phyloP scores from a whole-genome alignment of 2,113 vertebrate species.

The Prochilodus magdalenae region DNA sequence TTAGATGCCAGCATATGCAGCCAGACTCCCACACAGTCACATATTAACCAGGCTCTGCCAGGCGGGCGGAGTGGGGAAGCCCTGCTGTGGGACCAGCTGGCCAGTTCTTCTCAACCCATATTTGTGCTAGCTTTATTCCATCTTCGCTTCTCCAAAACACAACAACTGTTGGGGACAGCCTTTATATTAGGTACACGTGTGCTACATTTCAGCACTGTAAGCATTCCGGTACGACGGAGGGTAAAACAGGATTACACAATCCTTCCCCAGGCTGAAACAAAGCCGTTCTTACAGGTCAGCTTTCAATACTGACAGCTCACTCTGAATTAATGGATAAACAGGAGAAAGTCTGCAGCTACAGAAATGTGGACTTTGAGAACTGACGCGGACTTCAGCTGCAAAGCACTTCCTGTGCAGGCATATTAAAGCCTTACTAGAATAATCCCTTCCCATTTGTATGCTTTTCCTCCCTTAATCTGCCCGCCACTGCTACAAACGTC shows the following conservation, averaged over 20 bases:
- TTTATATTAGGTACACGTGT: not conserved
- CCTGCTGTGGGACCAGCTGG: slow-evolving; percentile 28
- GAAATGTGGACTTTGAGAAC: not conserved
- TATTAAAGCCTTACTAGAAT: slow-evolving; percentile 19
- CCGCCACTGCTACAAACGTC: slow-evolving; percentile 26
- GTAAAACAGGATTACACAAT: not conserved
- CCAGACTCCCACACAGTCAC: slow-evolving; percentile 19
- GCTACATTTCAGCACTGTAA: not conserved
- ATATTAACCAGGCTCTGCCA: slow-evolving; percentile 4
- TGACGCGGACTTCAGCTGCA: too few species aligned
- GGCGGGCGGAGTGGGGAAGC: not conserved
- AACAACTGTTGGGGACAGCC: not conserved
- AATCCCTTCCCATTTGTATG: slow-evolving; percentile 40
- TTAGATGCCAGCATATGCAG: not conserved
- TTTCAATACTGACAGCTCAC: not conserved
- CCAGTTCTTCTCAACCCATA: slow-evolving; percentile 1
- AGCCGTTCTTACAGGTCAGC: not conserved
- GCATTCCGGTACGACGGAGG: not conserved
- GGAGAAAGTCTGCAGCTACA: not conserved
- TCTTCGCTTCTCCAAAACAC: not conserved
- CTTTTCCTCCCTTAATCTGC: slow-evolving; percentile 30
- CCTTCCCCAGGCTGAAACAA: not conserved
- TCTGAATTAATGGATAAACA: not conserved
- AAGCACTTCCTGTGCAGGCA: not conserved
- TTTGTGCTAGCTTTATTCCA: not conserved